These are phyloP conservation scores for Kradibia gibbosae DNA, from an alignment of 1,140 invertebrate species.

Conservation along the genomic window DNA sequence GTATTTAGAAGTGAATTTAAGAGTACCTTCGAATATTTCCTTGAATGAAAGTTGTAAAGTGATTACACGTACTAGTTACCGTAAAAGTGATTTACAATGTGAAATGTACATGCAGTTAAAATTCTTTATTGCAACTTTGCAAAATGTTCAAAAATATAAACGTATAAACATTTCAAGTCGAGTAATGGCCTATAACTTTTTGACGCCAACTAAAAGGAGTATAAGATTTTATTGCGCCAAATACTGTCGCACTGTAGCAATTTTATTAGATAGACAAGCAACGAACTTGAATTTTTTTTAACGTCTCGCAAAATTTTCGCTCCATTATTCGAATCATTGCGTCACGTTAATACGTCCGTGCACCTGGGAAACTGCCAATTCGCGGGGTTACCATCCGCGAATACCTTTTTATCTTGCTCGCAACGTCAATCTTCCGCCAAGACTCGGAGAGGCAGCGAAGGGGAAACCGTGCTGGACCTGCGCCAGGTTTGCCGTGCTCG, in stretches of 20 bases:
- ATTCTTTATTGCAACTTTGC: constrained; percentile 7
- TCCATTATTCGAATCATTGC: neutral
- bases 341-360: neutral
- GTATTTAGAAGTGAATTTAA: neutral
- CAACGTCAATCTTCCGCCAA: too few relatives aligned
- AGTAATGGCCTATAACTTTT: constrained; percentile 36
- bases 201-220: constrained; percentile 30
- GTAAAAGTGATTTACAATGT: constrained; percentile 27
- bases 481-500: constrained; percentile 30
- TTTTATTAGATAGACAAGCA: neutral
- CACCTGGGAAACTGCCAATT: too few relatives aligned
- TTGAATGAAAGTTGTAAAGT: constrained; percentile 19
- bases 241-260: neutral
- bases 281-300: neutral
- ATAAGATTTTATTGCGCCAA: constrained; percentile 13
- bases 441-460: neutral
- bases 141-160: constrained; percentile 28
- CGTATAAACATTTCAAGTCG: constrained; percentile 1
- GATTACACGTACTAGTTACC: neutral
- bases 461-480: neutral
- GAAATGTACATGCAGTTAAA: constrained; percentile 12
- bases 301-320: neutral
- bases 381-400: neutral
- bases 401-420: neutral
- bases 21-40: neutral